Evolutionary conservation across 2,888 invertebrate genomes (phyloP).

Genomic region (Hecatera dysodea): DNA sequence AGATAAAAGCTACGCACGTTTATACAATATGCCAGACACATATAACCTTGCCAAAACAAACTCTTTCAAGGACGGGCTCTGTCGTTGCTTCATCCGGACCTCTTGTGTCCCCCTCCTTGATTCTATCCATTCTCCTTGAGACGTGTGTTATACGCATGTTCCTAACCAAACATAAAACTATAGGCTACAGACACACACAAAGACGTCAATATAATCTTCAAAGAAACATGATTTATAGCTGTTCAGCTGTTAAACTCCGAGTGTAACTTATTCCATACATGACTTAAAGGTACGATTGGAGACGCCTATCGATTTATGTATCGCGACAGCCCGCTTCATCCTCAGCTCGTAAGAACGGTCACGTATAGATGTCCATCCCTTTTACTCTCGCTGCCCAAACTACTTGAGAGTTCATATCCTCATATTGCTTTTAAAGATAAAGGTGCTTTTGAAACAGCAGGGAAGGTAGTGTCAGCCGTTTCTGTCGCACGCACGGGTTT

Average conservation of each 20-base stretch:
- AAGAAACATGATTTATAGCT: conserved; percentile 73
- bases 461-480: conserved; percentile 62
- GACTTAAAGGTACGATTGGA: conserved; percentile 64
- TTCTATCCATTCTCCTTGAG: conserved; percentile 62
- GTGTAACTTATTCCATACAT: conserved; percentile 50
- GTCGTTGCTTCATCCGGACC: conserved; percentile 74
- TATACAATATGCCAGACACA: conserved; percentile 51
- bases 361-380: conserved; percentile 75
- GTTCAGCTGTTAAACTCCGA: conserved; percentile 62
- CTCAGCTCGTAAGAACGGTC: conserved; percentile 76
- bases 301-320: conserved; percentile 69
- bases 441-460: conserved; percentile 68
- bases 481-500: conserved; percentile 67
- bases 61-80: conserved; percentile 79
- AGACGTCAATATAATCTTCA: conserved; percentile 66
- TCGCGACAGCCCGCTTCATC: conserved; percentile 77
- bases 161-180: conserved; percentile 60
- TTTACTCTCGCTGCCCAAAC: conserved; percentile 70
- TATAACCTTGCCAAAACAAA: conserved; percentile 79
- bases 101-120: conserved; percentile 72
- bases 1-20: conserved; percentile 18
- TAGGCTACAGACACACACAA: conserved; percentile 67
- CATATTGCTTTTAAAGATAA: conserved; percentile 63
- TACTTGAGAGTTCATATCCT: conserved; percentile 66
- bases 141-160: conserved; percentile 74